Base-by-base conservation (phyloP, 2,797 vertebrate species). In the Trematomus bernacchii region DNA sequence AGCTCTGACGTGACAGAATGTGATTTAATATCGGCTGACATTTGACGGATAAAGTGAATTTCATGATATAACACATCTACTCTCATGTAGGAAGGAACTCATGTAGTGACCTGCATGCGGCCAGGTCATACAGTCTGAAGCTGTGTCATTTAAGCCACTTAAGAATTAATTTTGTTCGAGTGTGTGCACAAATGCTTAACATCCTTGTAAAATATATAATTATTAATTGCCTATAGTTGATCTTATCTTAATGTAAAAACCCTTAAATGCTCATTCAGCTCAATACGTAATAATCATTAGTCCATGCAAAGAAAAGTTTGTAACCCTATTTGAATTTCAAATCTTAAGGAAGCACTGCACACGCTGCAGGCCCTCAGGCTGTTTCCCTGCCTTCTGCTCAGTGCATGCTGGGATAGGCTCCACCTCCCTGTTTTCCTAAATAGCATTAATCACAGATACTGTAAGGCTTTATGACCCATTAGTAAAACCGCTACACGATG, bases 321-420 rank as follows among this genome's bases (percentile, higher is more conserved):
- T 16, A 12, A 65, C 8, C 43, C 4, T 10, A 76, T 74, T 63
- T 82, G 59, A 82, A 69, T 70, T 67, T 80, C 58, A 88, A 71
- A 84, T 52, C 47, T 69, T 6, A 37, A 57, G 40, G 18, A 70
- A 40, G 54, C 23, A 12, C 5, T 61, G 37, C 6, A 27, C 19
- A 23, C 15, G 33, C 47, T 10, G 8, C 33, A 37, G 5, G 43
- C 15, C 19, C 3, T 53, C 0, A 6, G 42, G 23, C 42, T 44
- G 18, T 65, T 74, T 74, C 16, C 50, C 42, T 59, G 46, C 21
- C 33, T 60, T 42, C 58, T 19, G 13, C 60, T 7, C 27, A 53
- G 13, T 58, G 66, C 66, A 79, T 76, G 61, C 68, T 79, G 74
- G 74, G 59, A 80, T 9, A 55, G 27, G 3, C 70, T 58, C 23